These are phyloP conservation scores for Nanger granti DNA, from an alignment of 2,113 vertebrate species.

Conservation along the genomic window DNA sequence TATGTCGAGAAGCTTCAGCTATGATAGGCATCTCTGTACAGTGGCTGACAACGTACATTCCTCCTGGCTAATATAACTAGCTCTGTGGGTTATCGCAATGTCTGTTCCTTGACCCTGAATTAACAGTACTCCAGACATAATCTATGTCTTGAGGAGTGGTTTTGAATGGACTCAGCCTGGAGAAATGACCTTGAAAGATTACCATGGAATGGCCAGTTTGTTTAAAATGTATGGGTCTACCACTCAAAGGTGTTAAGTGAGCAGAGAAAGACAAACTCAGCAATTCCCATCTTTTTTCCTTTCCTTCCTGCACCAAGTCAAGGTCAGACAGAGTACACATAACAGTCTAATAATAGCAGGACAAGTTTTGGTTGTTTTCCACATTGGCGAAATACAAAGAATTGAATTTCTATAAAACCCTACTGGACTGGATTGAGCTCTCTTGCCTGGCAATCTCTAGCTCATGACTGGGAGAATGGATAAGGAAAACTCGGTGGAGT, in stretches of 20 bases:
- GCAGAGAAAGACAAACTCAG: not conserved
- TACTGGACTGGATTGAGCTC: not conserved
- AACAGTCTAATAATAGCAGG: not conserved
- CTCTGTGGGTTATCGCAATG: not conserved
- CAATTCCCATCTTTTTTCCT: not conserved
- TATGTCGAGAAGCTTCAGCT: not conserved
- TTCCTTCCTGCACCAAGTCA: not conserved
- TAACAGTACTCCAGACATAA: not conserved
- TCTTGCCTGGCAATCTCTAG: not conserved
- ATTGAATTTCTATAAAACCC: not conserved
- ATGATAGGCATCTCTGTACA: not conserved
- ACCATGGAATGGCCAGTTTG: not conserved
- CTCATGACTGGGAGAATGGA: not conserved
- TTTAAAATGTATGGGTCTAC: not conserved
- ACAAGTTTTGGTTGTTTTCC: not conserved
- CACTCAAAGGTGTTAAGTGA: not conserved
- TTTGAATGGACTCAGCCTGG: not conserved
- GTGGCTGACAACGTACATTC: not conserved
- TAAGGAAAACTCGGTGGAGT: not conserved
- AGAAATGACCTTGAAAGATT: conserved; percentile 30
- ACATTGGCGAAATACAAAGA: not conserved
- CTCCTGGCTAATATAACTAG: not conserved
- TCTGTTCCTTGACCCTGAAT: not conserved
- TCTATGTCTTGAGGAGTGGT: not conserved
- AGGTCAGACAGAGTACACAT: not conserved